Evolutionary conservation across 2,888 invertebrate species (phyloP).

Genomic region (Acrocera orbiculus): DNA sequence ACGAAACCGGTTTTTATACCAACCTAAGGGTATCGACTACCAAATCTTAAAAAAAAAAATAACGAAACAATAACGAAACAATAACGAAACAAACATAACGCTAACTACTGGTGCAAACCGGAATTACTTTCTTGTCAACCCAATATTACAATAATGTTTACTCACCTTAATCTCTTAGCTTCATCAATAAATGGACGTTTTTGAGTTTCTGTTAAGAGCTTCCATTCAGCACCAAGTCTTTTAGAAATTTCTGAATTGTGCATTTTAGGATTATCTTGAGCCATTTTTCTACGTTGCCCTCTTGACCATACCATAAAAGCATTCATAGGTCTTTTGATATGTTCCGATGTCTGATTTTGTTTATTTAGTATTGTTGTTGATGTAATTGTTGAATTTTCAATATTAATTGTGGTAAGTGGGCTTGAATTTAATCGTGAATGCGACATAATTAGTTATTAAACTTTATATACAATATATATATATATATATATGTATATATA

Average conservation of each 20-base stretch:
- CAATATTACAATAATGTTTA: slow-evolving; percentile 5
- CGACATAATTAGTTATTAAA: too few relatives aligned
- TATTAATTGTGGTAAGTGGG: not conserved
- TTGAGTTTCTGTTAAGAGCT: slow-evolving; percentile 67
- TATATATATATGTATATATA: too few relatives aligned
- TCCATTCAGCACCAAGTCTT: slow-evolving; percentile 85
- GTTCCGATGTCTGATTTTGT: slow-evolving; percentile 36
- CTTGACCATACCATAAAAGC: slow-evolving; percentile 95
- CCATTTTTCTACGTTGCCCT: slow-evolving; percentile 81
- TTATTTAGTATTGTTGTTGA: slow-evolving; percentile 14
- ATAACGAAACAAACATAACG: too few relatives aligned
- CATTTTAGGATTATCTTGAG: slow-evolving; percentile 88
- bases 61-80: too few relatives aligned
- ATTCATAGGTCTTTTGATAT: slow-evolving; percentile 94
- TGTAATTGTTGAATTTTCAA: not conserved
- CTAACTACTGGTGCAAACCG: too few relatives aligned
- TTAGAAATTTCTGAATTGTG: slow-evolving; percentile 84
- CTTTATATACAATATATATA: too few relatives aligned
- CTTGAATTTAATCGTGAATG: not conserved
- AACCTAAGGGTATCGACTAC: too few relatives aligned
- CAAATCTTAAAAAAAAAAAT: too few relatives aligned
- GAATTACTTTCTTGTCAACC: too few relatives aligned
- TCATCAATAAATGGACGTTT: slow-evolving; percentile 92
- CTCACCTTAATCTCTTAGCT: slow-evolving; percentile 70
- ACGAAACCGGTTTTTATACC: too few relatives aligned